A percentile compares a stretch with the other conserved stretches of the same genome.
Conservation (phyloP, 2,113 vertebrate species). For the Etheostoma spectabile region DNA sequence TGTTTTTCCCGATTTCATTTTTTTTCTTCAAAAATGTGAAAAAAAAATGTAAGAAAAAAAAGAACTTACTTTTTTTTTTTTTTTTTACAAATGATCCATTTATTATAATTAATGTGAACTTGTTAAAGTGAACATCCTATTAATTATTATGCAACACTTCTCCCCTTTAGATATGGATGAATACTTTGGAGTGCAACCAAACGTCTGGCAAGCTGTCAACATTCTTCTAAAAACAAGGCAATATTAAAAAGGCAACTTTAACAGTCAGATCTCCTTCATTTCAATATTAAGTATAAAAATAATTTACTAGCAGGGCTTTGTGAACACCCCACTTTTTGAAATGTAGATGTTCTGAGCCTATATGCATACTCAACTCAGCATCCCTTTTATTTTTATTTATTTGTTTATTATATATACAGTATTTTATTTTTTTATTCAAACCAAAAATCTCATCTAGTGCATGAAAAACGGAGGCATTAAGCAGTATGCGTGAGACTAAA, state of each 20-base stretch:
- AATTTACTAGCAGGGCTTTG: slow-evolving; percentile 34
- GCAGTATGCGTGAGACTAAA: slow-evolving; percentile 9
- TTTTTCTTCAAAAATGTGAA: background rate
- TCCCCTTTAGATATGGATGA: background rate
- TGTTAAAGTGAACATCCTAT: background rate
- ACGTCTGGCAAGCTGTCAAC: background rate
- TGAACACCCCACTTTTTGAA: background rate
- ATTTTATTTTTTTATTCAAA: background rate
- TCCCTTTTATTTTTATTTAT: background rate
- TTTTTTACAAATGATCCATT: background rate
- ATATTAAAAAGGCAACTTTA: slow-evolving; percentile 16
- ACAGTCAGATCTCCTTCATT: background rate
- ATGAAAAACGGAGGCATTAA: slow-evolving; percentile 10
- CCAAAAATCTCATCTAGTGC: background rate
- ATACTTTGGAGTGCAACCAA: background rate
- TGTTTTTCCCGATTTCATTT: background rate
- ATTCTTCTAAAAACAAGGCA: slow-evolving; percentile 6
- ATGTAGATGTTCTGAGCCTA: slow-evolving; percentile 18
- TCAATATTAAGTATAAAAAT: slow-evolving; percentile 8
- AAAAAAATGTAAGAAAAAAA: background rate
- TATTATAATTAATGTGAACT: background rate
- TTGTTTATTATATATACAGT: background rate
- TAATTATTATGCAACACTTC: background rate
- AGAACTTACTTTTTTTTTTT: background rate
- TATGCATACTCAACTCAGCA: background rate